Base-by-base conservation (phyloP, 2,888 invertebrate species). In the Hyalella azteca region DNA sequence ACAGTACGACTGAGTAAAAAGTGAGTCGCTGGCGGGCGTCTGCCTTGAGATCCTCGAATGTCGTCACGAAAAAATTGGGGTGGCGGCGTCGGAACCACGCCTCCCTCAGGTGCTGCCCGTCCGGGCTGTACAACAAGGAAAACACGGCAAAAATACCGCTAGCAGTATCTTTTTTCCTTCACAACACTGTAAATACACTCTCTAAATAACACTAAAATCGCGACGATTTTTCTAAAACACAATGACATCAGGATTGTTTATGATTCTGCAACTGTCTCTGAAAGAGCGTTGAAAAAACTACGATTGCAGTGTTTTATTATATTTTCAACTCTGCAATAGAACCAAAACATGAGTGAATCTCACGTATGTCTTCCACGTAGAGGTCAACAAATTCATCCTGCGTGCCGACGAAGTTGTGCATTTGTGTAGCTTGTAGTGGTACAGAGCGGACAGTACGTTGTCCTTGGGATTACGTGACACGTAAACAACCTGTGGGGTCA, bases 21-120 rank as follows among this genome's bases (percentile, higher is more conserved):
- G n/a, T 75, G 19, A 75, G 36, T 32, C 45, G 41, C 13, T 45
- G 41, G 5, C 26, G 41, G 29, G 29, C 45, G 75, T 75, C 75
- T 19, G n/a, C 29, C 75, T 75, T 75, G 75, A 75, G 75, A 45
- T 75, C 75, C 29, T 75, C 75, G n/a, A 45, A 75, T 11, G 29
- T 36, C 29, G 45, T 26, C 15, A 45, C 5, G 45, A 19, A n/a
- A 40, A 75, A 9, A 45, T 75, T 75, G 45, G 75, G 75, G 45
- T 75, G 75, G n/a, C 45, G 29, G 5, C 45, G 29, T 26, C 36
- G 40, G 41, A 41, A 26, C 75, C 75, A 75, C 15, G 75, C 75
- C 45, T 75, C 75, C 45, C 45, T 41, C 26, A 75, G 40, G 45
- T 45, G 40, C 40, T 75, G 40, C 3, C 41, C 75, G 75, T 45